These are phyloP conservation scores for Dryoscopus gambensis DNA, from an alignment of 2,113 vertebrate genomes.

Conservation along the genomic window DNA sequence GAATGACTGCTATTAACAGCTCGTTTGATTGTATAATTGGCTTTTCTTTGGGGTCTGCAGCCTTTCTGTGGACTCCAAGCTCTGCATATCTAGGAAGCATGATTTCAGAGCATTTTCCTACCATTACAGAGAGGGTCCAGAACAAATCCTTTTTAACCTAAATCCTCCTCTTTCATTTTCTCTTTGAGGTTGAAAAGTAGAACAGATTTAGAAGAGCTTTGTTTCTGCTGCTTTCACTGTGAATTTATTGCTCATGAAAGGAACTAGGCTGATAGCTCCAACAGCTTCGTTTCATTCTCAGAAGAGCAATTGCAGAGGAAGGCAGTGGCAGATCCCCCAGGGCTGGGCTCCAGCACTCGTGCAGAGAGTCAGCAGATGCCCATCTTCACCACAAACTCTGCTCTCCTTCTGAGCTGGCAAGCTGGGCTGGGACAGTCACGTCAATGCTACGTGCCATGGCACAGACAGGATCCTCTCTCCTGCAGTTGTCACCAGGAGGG, in stretches of 20 bases:
- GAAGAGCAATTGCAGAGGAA: not conserved
- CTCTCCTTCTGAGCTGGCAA: conserved; percentile 10
- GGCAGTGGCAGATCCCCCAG: not conserved
- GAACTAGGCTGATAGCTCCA: not conserved
- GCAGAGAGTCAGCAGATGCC: conserved; percentile 28
- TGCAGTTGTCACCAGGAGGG: not conserved
- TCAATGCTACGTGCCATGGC: not conserved
- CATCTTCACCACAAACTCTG: not conserved
- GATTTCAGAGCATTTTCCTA: not conserved
- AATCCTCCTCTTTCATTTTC: not conserved
- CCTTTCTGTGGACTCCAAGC: not conserved
- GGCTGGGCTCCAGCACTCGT: not conserved
- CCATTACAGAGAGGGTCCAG: not conserved
- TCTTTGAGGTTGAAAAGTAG: not conserved
- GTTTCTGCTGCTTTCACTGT: not conserved
- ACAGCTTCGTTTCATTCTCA: not conserved
- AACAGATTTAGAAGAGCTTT: not conserved
- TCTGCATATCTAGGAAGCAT: not conserved
- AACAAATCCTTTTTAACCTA: not conserved
- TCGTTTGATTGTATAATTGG: not conserved
- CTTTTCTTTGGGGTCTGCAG: not conserved
- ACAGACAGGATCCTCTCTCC: not conserved
- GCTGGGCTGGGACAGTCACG: not conserved
- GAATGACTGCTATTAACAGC: not conserved
- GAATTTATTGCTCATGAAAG: not conserved